These are phyloP conservation scores for Tenthredo amoena DNA, from an alignment of 2,888 invertebrate species.

Conservation along the genomic window DNA sequence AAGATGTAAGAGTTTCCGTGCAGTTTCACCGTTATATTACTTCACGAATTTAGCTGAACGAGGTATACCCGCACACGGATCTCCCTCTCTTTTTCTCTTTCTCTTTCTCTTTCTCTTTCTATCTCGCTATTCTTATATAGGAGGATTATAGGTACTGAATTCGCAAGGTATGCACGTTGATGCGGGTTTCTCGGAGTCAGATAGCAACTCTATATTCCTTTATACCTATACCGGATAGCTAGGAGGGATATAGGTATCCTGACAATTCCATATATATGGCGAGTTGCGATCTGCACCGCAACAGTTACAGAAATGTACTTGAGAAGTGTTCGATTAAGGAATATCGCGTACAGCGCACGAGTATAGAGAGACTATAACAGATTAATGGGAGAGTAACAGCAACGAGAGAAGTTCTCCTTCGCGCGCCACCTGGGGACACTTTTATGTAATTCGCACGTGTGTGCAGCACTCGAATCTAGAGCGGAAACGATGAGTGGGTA, in stretches of 20 bases:
- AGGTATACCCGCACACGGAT: slow-evolving; percentile 1
- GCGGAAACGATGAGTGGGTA: too few relatives aligned
- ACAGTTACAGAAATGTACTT: neutral
- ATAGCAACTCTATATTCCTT: neutral
- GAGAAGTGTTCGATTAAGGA: neutral
- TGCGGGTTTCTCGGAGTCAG: neutral
- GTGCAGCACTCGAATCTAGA: too few relatives aligned
- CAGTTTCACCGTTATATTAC: slow-evolving; percentile 11
- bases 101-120: neutral
- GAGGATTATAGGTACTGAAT: neutral
- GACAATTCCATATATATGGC: slow-evolving; percentile 15
- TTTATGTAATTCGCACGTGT: neutral
- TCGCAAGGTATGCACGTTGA: neutral
- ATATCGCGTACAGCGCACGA: neutral
- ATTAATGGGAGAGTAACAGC: neutral
- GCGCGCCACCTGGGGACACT: neutral
- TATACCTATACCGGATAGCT: neutral
- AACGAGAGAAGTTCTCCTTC: neutral
- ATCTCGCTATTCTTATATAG: neutral
- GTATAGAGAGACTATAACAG: neutral
- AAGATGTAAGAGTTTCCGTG: neutral
- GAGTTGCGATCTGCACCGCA: neutral
- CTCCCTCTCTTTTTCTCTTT: neutral
- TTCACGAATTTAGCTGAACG: slow-evolving; percentile 30
- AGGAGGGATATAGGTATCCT: neutral